Percentiles rank a stretch among this genome's conserved stretches.
phyloP scores from a whole-genome alignment of 2,113 vertebrate species.

The Tretioscincus oriximinensis region DNA sequence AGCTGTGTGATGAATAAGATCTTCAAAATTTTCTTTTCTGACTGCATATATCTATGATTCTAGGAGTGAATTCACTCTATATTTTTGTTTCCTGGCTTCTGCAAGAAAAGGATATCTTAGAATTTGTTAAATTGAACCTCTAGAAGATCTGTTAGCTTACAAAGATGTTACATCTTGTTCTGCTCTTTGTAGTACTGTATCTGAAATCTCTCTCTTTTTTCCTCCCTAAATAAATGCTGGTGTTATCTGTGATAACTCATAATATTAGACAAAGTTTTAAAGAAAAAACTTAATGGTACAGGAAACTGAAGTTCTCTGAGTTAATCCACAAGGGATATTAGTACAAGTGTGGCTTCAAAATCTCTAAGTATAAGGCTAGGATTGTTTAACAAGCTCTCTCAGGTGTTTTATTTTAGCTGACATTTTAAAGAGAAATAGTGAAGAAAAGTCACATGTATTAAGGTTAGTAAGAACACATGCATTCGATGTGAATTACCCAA shows the following conservation, averaged over 20 bases:
- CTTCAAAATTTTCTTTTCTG: no score
- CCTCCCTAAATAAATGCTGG: not conserved
- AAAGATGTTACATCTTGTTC: not conserved
- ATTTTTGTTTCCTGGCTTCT: not conserved
- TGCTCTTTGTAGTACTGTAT: not conserved
- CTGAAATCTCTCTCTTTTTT: no score
- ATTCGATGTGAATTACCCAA: no score
- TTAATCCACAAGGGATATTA: not conserved
- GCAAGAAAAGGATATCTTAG: not conserved
- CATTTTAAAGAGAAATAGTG: not conserved
- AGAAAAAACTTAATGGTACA: not conserved
- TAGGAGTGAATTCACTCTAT: no score
- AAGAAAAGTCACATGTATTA: no score
- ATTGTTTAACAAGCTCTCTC: not conserved
- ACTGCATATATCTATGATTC: no score
- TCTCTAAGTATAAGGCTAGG: not conserved
- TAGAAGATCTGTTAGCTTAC: not conserved
- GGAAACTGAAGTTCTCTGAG: not conserved
- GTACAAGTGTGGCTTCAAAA: not conserved
- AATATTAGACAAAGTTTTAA: not conserved
- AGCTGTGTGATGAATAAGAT: no score
- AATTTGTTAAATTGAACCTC: not conserved
- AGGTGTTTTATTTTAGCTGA: not conserved
- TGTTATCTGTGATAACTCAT: not conserved
- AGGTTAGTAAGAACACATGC: no score